These are phyloP conservation scores for Tanypteryx hageni DNA, from an alignment of 2,888 invertebrate species.

Conservation along the genomic window DNA sequence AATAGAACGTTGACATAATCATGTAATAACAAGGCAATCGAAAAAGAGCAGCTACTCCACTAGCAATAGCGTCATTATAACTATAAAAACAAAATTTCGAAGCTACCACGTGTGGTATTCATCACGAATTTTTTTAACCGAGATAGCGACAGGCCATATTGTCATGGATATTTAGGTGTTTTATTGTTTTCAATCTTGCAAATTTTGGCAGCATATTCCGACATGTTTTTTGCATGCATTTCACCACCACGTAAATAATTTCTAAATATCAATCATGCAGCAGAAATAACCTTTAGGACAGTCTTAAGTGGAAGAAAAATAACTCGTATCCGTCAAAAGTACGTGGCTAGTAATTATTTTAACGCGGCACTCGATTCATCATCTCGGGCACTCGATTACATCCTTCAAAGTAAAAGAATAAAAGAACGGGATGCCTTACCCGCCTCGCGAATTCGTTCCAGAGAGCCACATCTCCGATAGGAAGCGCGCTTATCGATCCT, in stretches of 20 bases:
- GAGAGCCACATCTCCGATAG: neutral
- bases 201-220: constrained; percentile 30
- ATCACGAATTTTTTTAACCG: neutral
- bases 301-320: constrained; percentile 18
- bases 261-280: constrained; percentile 51
- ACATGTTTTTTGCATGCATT: constrained; percentile 35
- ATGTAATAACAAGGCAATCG: constrained; percentile 37
- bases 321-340: neutral
- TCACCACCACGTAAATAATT: constrained; percentile 18
- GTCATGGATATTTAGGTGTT: constrained; percentile 14
- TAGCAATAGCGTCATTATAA: constrained; percentile 26
- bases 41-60: constrained; percentile 38
- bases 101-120: neutral
- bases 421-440: neutral
- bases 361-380: neutral
- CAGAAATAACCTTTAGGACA: constrained; percentile 16
- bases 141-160: constrained; percentile 44
- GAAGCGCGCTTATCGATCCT: constrained; percentile 15
- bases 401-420: neutral
- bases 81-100: neutral
- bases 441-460: neutral
- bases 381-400: neutral
- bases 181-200: constrained; percentile 14
- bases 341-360: neutral
- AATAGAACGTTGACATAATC: constrained; percentile 66